Evolutionary conservation across 2,113 vertebrate species (phyloP), one percentile per base, ranked within the genome.

Genomic region (Notothenia rossii): DNA sequence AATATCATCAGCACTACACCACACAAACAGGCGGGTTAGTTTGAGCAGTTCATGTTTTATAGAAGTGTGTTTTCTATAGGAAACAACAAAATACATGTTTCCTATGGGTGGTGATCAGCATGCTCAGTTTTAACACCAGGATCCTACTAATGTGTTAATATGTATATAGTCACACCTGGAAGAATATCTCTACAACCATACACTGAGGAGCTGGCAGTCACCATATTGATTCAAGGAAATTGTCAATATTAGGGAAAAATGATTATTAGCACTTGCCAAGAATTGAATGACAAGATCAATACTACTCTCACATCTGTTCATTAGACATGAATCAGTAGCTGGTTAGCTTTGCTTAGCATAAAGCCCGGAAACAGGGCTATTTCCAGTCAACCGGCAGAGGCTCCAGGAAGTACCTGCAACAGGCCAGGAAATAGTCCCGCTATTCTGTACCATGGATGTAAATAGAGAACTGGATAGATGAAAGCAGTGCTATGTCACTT

Each of bases 1-100:
- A 64, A 77, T 74, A 63, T 45, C 46, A 61, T 0, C 13, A n/a
- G 29, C 45, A 22, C 65, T 60, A 15, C 43, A 20, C 13, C 59
- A 48, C 56, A 69, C 64, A 63, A 43, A 62, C 84, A 49, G 46
- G 11, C 0, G 17, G 49, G 51, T 77, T 62, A 58, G 22, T 63
- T 36, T 68, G 36, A 58, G 22, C 12, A 20, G 18, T 54, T 68
- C 13, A 11, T 75, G 10, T 33, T 29, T 18, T 72, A 49, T 59
- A 49, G 40, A 18, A 20, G 29, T 11, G 33, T 3, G 50, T 17
- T 15, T 7, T 54, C 33, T 20, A 11, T 9, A 13, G 45, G 13
- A 61, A 48, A 10, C 29, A 29, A 29, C 29, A 29, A 29, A 29
- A 29, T 29, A 29, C 29, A 29, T 29, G 29, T 29, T 29, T 29